Base-by-base conservation (phyloP, 2,888 invertebrate species). In the Calephelis perditalis region DNA sequence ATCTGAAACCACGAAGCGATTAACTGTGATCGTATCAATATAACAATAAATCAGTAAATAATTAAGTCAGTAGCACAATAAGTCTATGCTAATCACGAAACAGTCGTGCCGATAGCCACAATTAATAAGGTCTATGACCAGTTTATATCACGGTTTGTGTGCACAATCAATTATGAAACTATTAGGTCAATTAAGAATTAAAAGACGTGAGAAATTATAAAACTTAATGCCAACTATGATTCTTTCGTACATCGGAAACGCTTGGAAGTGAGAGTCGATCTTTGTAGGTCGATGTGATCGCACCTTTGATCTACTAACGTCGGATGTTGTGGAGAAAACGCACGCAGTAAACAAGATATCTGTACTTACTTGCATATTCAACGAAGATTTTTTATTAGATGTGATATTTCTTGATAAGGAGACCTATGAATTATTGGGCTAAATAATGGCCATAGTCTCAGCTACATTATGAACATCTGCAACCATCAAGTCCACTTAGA, bases 211-310 rank as follows among this genome's bases (percentile, higher is more conserved):
- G 47, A 58, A 56, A 65, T 70, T 70, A 59, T 62, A 62, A 60
- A 46, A 58, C 74, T 75, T 74, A 73, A 73, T 56, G 59, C 66
- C 60, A 62, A 70, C 67, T 59, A 54, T 54, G 62, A 46, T 62
- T 65, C 66, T 64, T 69, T 68, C 72, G 72, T 71, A 71, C 70
- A 72, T 71, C 75, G 63, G 67, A 52, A 52, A 26, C 64, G 62
- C 65, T 56, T 58, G 59, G 62, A 66, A 86, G 88, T 84, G 87
- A 88, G 88, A 88, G 88, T 86, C 77, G 80, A 78, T 76, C 71
- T 82, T 82, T 77, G 81, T 88, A 79, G 89, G 89, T 82, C 86
- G 76, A 70, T 73, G 77, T 74, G 77, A 79, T 80, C 79, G 71
- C 77, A 70, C 73, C 72, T 69, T 55, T 56, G 58, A 63, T 57